Percentiles rank a stretch among this genome's conserved stretches.
These are phyloP conservation scores for Cuculus canorus DNA, from an alignment of 2,797 vertebrate species.

Conservation along the genomic window DNA sequence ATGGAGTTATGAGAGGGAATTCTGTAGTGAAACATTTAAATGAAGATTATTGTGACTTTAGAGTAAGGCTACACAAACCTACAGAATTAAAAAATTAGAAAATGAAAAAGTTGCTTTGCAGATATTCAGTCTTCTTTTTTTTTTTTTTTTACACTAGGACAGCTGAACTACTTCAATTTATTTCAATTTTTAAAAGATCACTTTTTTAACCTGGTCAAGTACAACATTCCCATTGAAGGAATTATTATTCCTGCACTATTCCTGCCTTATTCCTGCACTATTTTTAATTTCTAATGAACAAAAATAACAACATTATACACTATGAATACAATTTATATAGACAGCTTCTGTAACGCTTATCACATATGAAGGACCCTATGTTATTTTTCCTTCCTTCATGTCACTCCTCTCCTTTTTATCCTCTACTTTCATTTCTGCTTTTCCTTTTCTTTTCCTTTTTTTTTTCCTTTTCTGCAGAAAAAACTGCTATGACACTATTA, in stretches of 20 bases:
- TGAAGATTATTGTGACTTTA: background rate
- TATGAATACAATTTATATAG: background rate
- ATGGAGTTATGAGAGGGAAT: background rate
- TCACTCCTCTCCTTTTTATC: background rate
- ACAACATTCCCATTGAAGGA: background rate
- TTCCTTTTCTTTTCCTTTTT: too few species aligned
- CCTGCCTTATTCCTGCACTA: too few species aligned
- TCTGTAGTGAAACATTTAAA: background rate
- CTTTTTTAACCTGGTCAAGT: background rate
- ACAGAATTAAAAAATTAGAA: background rate
- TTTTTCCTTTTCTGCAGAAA: too few species aligned
- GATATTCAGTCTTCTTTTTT: background rate
- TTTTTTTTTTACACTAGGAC: background rate
- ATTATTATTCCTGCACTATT: too few species aligned
- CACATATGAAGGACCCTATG: background rate
- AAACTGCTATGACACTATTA: background rate
- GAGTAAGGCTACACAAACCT: background rate
- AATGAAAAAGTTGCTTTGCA: background rate
- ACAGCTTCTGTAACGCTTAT: background rate
- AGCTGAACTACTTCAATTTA: background rate
- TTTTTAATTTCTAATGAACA: background rate
- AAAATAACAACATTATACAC: background rate
- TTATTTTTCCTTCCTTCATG: background rate
- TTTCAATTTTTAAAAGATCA: background rate
- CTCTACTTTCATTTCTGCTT: background rate